phyloP scores from a whole-genome alignment of 2,888 invertebrate species.

The Andrena trimmerana region DNA sequence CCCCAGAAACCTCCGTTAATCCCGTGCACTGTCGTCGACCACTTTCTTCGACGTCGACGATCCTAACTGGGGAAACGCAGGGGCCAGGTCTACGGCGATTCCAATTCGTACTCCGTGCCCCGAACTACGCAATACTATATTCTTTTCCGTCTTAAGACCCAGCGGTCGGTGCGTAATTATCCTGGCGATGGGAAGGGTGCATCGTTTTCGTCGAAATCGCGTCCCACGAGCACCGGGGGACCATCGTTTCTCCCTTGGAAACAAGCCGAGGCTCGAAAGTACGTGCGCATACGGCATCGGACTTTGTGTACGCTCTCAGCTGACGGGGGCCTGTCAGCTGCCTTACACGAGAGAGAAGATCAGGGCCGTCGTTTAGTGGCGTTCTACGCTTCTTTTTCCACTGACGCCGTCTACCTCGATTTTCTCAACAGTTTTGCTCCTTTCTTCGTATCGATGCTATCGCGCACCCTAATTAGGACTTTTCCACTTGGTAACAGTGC shows the following conservation, averaged over 20 bases:
- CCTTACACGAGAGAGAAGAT: conserved; percentile 74
- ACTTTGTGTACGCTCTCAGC: conserved; percentile 83
- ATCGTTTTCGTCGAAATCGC: not conserved
- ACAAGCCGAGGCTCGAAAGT: conserved; percentile 49
- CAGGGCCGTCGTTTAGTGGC: conserved; percentile 73
- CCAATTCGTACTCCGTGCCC: conserved; percentile 26
- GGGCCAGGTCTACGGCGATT: conserved; percentile 45
- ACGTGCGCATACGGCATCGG: conserved; percentile 61
- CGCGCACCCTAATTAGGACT: not conserved
- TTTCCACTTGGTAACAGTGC: conserved; percentile 51
- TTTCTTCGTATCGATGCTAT: not conserved
- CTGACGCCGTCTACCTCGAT: conserved; percentile 21
- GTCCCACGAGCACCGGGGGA: not conserved
- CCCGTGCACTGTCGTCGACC: not conserved
- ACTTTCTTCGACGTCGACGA: conserved; percentile 9
- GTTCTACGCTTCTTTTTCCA: conserved; percentile 48
- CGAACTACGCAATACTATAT: conserved; percentile 68
- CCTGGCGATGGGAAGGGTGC: not conserved
- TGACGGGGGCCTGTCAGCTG: conserved; percentile 81
- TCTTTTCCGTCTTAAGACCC: not conserved
- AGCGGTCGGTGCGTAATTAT: conserved; percentile 1
- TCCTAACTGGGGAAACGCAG: conserved; percentile 22
- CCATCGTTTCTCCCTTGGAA: conserved; percentile 28
- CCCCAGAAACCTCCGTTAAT: not conserved
- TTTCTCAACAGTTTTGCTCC: conserved; percentile 12